Base-by-base conservation (phyloP, 2,888 invertebrate genomes). In the Nomada ruficornis region DNA sequence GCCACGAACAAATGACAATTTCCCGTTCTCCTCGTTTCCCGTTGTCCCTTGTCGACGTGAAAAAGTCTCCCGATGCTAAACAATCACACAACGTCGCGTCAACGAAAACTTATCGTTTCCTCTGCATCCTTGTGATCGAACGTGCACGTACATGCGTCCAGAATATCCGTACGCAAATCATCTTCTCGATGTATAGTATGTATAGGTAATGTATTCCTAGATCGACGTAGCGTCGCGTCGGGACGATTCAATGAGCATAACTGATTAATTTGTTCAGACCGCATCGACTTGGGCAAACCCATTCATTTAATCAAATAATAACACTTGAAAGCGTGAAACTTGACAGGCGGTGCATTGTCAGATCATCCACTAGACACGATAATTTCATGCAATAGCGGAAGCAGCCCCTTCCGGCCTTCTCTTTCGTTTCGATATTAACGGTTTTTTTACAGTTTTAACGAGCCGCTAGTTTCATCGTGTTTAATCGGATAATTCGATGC, bases 271-370 rank as follows among this genome's bases (percentile, higher is more conserved):
- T 73, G 68, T 67, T 26, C 76, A 54, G 42, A 36, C 52, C 44
- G 76, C 36, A 47, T 26, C 44, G 55, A 36, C 44, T 52, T 65
- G 80, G 73, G 65, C 69, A 54, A 75, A 82, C 78, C 77, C 86
- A 68, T 86, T 89, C 86, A 83, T 91, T 91, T 87, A 65, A 90
- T 89, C 86, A 78, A 84, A 78, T 85, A 91, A 89, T 87, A 90
- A 90, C 83, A 84, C 83, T 80, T 76, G 26, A 59, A n/a, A 63
- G 55, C 44, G 59, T 62, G 62, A 67, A 60, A 57, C 59, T 36
- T 77, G 84, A 87, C 88, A 80, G 84, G 47, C 80, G 73, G 77
- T 42, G 69, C 67, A 47, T 71, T 77, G 84, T 84, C 85, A 79
- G 86, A 84, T 69, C 65, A 65, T 13, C 60, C 62, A 73, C 26